These are phyloP conservation scores for Arvicanthis niloticus DNA, from an alignment of 2,113 vertebrate genomes.

Conservation along the genomic window DNA sequence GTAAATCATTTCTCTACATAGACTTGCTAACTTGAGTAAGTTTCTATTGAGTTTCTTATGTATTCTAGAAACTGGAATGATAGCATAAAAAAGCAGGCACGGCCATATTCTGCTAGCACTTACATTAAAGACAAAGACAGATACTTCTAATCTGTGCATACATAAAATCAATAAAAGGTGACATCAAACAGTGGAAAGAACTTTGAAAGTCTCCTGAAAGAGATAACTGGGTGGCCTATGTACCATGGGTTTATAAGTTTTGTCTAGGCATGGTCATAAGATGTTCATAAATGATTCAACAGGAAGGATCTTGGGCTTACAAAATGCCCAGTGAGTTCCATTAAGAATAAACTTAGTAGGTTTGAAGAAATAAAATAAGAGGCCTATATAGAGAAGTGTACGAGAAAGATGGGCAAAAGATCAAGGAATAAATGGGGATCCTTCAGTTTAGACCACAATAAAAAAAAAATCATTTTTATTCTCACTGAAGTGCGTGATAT, in stretches of 20 bases:
- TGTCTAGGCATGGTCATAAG: background rate
- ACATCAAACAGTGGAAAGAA: background rate
- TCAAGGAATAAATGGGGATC: background rate
- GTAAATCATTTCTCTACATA: background rate
- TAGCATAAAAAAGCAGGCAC: background rate
- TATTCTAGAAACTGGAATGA: background rate
- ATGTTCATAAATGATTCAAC: background rate
- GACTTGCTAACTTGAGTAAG: background rate
- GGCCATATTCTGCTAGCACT: background rate
- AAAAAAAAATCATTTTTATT: background rate
- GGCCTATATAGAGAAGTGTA: rapidly evolving
- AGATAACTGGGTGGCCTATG: background rate
- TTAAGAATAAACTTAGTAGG: background rate
- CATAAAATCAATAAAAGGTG: background rate
- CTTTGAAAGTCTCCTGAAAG: background rate
- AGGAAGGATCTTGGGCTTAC: background rate
- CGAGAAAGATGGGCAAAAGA: background rate
- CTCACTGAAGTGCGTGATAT: background rate
- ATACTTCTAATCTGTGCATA: background rate
- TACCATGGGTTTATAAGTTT: background rate
- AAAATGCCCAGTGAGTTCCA: background rate
- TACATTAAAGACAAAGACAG: background rate
- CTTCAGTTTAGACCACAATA: background rate
- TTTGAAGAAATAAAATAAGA: background rate
- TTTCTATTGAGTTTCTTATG: background rate